A percentile compares a stretch with the other conserved stretches of the same genome.
phyloP scores from a whole-genome alignment of 2,888 invertebrate species.

The Melinopterus prodromus region DNA sequence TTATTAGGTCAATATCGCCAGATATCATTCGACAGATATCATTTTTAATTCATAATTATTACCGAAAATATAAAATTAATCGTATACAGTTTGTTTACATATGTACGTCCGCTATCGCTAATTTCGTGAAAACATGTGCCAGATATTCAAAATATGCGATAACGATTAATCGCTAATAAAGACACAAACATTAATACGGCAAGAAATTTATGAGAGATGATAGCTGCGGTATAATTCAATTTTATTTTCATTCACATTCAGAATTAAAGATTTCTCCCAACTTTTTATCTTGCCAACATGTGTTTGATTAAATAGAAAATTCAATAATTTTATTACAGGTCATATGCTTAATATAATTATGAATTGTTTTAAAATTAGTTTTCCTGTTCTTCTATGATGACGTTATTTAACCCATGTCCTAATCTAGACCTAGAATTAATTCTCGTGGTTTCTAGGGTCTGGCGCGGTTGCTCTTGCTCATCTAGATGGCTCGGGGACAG shows the following conservation, averaged over 20 bases:
- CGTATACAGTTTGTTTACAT: background rate
- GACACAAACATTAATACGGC: background rate
- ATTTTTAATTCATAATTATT: background rate
- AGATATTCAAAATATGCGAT: conserved; percentile 4
- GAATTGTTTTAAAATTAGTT: background rate
- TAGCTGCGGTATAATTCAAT: background rate
- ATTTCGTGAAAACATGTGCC: background rate
- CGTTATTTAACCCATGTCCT: background rate
- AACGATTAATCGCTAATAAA: background rate
- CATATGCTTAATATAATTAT: background rate
- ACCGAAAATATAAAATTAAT: background rate
- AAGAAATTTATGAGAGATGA: background rate
- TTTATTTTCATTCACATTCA: background rate
- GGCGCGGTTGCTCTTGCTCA: conserved; percentile 89
- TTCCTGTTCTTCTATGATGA: background rate
- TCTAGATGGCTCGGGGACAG: conserved; percentile 84
- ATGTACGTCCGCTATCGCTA: background rate
- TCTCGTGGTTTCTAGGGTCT: conserved; percentile 68
- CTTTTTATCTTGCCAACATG: background rate
- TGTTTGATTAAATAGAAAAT: background rate
- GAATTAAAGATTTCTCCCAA: background rate
- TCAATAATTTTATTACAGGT: background rate
- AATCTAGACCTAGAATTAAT: background rate
- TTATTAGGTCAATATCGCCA: background rate
- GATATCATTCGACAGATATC: background rate